Percentiles rank a stretch among this genome's conserved stretches.
Conservation (phyloP, 1,140 invertebrate genomes). For the Drosophila baimaii region DNA sequence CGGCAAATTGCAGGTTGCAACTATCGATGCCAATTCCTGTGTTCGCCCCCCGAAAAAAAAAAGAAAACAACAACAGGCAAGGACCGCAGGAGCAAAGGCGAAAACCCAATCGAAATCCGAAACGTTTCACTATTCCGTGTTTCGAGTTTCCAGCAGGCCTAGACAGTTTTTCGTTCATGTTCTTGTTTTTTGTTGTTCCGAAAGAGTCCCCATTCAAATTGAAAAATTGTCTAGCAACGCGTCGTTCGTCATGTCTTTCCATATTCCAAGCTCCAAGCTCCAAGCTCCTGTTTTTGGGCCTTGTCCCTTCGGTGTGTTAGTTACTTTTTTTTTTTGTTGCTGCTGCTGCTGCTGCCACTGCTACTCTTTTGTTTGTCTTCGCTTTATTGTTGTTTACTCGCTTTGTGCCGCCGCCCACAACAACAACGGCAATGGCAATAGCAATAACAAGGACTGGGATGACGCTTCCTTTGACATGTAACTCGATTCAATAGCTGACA, state of each 20-base stretch:
- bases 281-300: slow-evolving; percentile 19
- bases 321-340: slow-evolving; percentile 14
- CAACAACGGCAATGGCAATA: background rate
- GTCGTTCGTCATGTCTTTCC: slow-evolving; percentile 74
- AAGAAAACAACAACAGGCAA: slow-evolving; percentile 5
- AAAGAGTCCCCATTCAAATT: slow-evolving; percentile 65
- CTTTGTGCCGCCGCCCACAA: slow-evolving; percentile 62
- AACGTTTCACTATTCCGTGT: slow-evolving; percentile 35
- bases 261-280: slow-evolving; percentile 47
- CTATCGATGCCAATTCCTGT: slow-evolving; percentile 54
- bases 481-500: slow-evolving; percentile 68
- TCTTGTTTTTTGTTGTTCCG: background rate
- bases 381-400: slow-evolving; percentile 81
- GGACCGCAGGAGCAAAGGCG: slow-evolving; percentile 26
- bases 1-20: slow-evolving; percentile 79
- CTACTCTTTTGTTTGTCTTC: slow-evolving; percentile 79
- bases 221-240: slow-evolving; percentile 81
- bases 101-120: slow-evolving; percentile 57
- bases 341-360: slow-evolving; percentile 30
- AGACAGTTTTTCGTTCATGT: background rate
- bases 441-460: slow-evolving; percentile 17
- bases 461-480: slow-evolving; percentile 78
- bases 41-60: background rate
- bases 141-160: slow-evolving; percentile 28
- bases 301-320: slow-evolving; percentile 8